Conservation (phyloP, 2,797 vertebrate genomes). For the Melanotaenia maccullochi region DNA sequence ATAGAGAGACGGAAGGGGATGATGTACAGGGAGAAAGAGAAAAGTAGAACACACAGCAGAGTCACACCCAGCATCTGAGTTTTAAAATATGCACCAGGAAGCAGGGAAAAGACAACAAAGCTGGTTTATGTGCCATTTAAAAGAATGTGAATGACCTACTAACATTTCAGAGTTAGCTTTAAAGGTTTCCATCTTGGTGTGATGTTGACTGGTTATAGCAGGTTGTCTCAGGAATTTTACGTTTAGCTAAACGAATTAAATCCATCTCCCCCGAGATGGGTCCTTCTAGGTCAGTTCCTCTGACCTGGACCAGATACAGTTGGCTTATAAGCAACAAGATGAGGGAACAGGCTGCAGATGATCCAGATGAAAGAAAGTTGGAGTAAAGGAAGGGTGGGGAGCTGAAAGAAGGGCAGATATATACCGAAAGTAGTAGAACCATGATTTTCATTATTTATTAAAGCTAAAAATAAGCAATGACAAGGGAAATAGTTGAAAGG, state of each 20-base stretch:
- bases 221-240: neutral
- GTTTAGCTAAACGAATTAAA: constrained; percentile 17
- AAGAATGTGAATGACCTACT: constrained; percentile 15
- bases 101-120: constrained; percentile 9
- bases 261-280: constrained; percentile 2
- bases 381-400: constrained; percentile 1
- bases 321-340: constrained; percentile 3
- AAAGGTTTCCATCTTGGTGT: constrained; percentile 20
- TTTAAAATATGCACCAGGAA: neutral
- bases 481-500: constrained; percentile 2
- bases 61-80: constrained; percentile 8
- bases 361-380: constrained; percentile 24
- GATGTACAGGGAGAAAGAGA: neutral
- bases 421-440: constrained; percentile 25
- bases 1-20: constrained; percentile 6
- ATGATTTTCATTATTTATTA: constrained; percentile 35
- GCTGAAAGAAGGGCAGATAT: neutral
- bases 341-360: constrained; percentile 5
- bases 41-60: constrained; percentile 11
- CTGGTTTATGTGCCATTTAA: neutral
- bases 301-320: constrained; percentile 7
- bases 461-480: constrained; percentile 27
- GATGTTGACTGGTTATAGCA: constrained; percentile 14
- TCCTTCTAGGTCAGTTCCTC: constrained; percentile 11
- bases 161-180: constrained; percentile 14